These are phyloP conservation scores for Acrobasis repandana DNA, from an alignment of 2,888 invertebrate genomes.

Conservation along the genomic window DNA sequence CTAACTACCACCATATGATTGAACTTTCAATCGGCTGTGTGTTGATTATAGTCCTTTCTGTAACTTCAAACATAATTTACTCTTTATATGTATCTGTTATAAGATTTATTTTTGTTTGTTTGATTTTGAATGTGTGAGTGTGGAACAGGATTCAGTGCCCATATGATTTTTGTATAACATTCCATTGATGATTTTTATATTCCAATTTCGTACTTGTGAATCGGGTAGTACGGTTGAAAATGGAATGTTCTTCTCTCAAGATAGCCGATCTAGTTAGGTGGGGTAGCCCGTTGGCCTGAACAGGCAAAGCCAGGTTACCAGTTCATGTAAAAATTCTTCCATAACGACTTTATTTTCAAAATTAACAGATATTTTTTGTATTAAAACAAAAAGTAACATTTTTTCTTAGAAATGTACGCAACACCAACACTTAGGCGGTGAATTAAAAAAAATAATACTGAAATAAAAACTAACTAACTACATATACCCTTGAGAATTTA, in stretches of 20 bases:
- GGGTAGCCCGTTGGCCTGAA: constrained; percentile 52
- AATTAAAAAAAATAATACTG: too few relatives aligned
- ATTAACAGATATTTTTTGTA: neutral
- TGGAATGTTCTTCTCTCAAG: constrained; percentile 32
- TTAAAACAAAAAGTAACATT: too few relatives aligned
- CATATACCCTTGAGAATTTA: too few relatives aligned
- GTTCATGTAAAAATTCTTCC: constrained; percentile 20
- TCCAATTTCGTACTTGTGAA: constrained; percentile 37
- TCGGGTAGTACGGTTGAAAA: constrained; percentile 33
- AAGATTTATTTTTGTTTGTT: constrained; percentile 35
- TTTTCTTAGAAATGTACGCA: too few relatives aligned
- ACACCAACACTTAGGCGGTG: too few relatives aligned
- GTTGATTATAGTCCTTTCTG: constrained; percentile 49
- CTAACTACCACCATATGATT: constrained; percentile 60
- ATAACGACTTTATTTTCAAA: neutral
- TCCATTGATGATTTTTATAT: constrained; percentile 46
- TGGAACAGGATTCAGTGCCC: constrained; percentile 72
- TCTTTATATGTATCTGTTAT: rapidly evolving
- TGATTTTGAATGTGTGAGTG: constrained; percentile 38
- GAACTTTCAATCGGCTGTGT: constrained; percentile 60
- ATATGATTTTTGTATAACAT: constrained; percentile 78
- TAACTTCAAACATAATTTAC: constrained; percentile 27
- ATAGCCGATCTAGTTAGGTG: constrained; percentile 59
- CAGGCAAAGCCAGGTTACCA: constrained; percentile 46
- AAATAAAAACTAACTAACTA: too few relatives aligned